These are phyloP conservation scores for Cynocephalus volans DNA, from an alignment of 2,113 vertebrate species.

Conservation along the genomic window DNA sequence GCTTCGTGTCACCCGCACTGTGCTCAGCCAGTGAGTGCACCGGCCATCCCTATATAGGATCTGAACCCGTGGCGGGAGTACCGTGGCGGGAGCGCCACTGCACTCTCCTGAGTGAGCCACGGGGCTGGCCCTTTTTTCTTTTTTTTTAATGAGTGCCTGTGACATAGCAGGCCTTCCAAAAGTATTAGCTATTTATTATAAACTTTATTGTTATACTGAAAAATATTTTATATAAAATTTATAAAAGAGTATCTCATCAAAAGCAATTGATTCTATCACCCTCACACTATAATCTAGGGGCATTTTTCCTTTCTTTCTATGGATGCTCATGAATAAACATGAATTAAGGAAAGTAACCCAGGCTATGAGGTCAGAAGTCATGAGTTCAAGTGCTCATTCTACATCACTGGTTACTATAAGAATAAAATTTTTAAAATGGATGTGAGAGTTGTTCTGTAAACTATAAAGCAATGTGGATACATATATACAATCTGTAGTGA, in stretches of 20 bases:
- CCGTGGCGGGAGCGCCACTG: too few species aligned
- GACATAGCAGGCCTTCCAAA: background rate
- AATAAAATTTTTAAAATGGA: background rate
- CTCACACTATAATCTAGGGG: background rate
- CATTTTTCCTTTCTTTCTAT: background rate
- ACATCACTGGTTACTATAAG: background rate
- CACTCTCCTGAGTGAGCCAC: too few species aligned
- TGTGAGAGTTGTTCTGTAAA: background rate
- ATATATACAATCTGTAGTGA: too few species aligned
- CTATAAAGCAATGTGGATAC: background rate
- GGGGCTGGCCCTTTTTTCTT: too few species aligned
- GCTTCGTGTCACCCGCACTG: too few species aligned
- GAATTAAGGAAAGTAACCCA: background rate
- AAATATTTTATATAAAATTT: slow-evolving; percentile 37
- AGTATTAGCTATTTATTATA: background rate
- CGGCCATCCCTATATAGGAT: too few species aligned
- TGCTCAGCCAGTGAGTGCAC: too few species aligned
- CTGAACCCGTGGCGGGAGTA: too few species aligned
- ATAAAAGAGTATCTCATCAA: slow-evolving; percentile 23
- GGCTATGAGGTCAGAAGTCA: background rate
- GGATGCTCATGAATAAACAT: background rate
- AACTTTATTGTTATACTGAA: background rate
- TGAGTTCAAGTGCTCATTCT: background rate
- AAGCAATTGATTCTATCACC: background rate
- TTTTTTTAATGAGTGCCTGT: background rate